Base-by-base conservation (phyloP, 2,113 vertebrate species). In the Sciurus niger region DNA sequence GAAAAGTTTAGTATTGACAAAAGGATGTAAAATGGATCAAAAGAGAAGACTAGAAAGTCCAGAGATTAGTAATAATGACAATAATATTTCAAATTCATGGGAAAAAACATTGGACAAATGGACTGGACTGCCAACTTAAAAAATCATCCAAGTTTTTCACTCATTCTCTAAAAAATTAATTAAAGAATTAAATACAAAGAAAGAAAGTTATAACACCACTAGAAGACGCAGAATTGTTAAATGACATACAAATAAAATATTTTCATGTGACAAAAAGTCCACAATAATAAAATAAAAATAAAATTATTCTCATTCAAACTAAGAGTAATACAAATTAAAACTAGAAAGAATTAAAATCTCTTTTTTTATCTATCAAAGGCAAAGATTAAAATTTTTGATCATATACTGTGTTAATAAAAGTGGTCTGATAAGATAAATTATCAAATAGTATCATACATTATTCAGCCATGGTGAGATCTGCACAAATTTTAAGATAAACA, bases 281-380 rank as follows among this genome's bases (percentile, higher is more conserved):
- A 85, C 6, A 18, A 32, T 74, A 48, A 73, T 24, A 25, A 85
- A 74, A 85, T 70, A 9, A 86, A 82, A 70, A 70, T 22, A 60
- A 91, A 92, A 70, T 48, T 63, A 63, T 34, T 17, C 30, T 46
- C 43, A 77, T 40, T 72, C 24, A 37, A 63, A 94, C 37, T 63
- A 77, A 70, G 51, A 87, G 32, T 60, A 91, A 72, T 84, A 88
- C 32, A 88, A 90, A 83, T 76, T 12, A 82, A 83, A 85, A 74
- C 51, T 65, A 72, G 37, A 76, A 74, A 48, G 14, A 34, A 63
- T 70, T 8, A 0, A 16, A 4, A 70, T 34, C 12, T 73, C 8
- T 58, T 60, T n/a, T 82, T 87, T 65, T 40, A 60, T 22, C 40
- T 94, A 65, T 65, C 43, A 84, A 94, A 92, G 4, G 24, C 40